Evolutionary conservation across 2,888 invertebrate genomes (phyloP).

Genomic region (Harpagoxenus sublaevis): DNA sequence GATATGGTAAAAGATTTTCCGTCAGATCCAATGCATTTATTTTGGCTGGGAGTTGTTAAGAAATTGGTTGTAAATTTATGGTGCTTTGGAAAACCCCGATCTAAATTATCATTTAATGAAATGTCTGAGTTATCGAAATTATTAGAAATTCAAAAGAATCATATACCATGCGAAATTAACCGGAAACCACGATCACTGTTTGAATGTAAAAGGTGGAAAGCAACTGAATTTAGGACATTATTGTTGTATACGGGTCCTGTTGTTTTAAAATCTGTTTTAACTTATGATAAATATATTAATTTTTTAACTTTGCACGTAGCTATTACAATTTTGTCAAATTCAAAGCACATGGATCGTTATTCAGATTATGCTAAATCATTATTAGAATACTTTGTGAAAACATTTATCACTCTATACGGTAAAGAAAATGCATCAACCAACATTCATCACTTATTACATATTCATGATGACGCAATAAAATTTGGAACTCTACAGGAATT

Average conservation of each 20-base stretch:
- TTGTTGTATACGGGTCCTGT: not conserved
- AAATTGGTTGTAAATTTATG: slow-evolving; percentile 39
- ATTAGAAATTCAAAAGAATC: not conserved
- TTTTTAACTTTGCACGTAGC: slow-evolving; percentile 25
- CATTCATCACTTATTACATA: not conserved
- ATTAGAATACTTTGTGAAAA: slow-evolving; percentile 12
- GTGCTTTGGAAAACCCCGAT: slow-evolving; percentile 38
- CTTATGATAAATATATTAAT: slow-evolving; percentile 1
- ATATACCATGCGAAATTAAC: slow-evolving; percentile 6
- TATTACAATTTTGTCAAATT: slow-evolving; percentile 1
- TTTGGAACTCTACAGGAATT: slow-evolving; percentile 1
- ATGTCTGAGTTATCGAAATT: not conserved
- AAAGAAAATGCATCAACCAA: slow-evolving; percentile 11
- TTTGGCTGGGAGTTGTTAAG: slow-evolving; percentile 53
- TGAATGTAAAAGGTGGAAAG: slow-evolving; percentile 16
- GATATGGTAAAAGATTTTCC: slow-evolving; percentile 56
- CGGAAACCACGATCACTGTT: slow-evolving; percentile 1
- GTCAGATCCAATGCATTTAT: slow-evolving; percentile 11
- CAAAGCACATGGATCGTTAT: not conserved
- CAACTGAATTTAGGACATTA: slow-evolving; percentile 16
- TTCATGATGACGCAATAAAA: not conserved
- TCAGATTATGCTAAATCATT: slow-evolving; percentile 10
- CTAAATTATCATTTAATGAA: slow-evolving; percentile 42
- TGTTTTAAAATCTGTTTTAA: slow-evolving; percentile 1
- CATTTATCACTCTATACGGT: not conserved